Base-by-base conservation (phyloP, 2,797 vertebrate species). In the Lagodon rhomboides region DNA sequence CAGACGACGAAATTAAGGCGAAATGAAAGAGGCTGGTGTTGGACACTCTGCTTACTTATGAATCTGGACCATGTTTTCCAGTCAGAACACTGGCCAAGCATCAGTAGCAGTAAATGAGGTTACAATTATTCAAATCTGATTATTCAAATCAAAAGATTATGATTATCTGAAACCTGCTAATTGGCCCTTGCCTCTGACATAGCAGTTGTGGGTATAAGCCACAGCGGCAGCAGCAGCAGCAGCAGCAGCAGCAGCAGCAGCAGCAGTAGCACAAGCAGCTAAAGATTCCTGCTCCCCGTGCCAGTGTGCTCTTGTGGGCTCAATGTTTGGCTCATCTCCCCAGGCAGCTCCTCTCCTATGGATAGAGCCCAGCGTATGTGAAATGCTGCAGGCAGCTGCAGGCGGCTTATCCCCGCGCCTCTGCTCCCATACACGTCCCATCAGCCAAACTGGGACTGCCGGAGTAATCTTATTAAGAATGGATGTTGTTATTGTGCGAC, bases 381-480 rank as follows among this genome's bases (percentile, higher is more conserved):
- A 89, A 89, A 85, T 79, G 80, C 89, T 85, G 86, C 87, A 89
- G 91, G 86, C 89, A 56, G 86, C 77, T 82, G 90, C 87, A 82
- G 81, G 87, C 85, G 20, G 90, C 92, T 93, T 93, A 93, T 94
- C 92, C 91, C 75, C 10, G 74, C 9, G 82, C 91, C 79, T 91
- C 80, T 82, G 83, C 84, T 89, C 82, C 78, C 81, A 73, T 92
- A 77, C 83, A 76, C 61, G 77, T 90, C 92, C 93, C 89, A 87
- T 85, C 89, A 93, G 89, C 93, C 92, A 94, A 93, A 92, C 93
- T 75, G 92, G 88, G 87, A 91, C 89, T 88, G 92, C 84, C 18
- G 86, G 77, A 88, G 91, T 95, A 94, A 95, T 95, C 94, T 94
- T 84, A 92, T 95, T 94, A 93, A 93, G 90, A 92, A 90, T 82